Conservation (phyloP, 2,113 vertebrate species). For the Cryptoleucopteryx plumbea region DNA sequence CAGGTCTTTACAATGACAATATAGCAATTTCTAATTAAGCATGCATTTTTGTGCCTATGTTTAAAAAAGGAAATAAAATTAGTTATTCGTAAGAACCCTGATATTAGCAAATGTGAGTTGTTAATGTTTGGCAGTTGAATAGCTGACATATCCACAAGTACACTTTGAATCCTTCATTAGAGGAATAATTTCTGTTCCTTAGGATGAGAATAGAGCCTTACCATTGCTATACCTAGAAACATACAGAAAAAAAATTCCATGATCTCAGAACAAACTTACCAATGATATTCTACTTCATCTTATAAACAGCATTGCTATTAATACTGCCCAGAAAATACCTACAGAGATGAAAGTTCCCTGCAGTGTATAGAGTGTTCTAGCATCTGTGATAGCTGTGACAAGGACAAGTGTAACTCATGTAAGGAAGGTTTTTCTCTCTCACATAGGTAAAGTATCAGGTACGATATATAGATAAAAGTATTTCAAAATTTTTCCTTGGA, state of each 20-base stretch:
- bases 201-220: neutral
- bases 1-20: neutral
- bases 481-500: neutral
- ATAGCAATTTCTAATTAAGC: neutral
- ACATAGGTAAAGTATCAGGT: slow-evolving; percentile 59
- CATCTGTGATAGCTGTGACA: slow-evolving; percentile 77
- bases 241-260: neutral
- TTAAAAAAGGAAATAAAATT: neutral
- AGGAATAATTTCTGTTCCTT: neutral
- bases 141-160: neutral
- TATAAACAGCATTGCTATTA: slow-evolving; percentile 68
- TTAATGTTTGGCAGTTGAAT: neutral
- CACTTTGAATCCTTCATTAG: neutral
- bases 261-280: neutral
- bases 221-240: neutral
- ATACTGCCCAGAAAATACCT: slow-evolving; percentile 80
- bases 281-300: neutral
- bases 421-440: slow-evolving; percentile 73
- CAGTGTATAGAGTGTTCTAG: slow-evolving; percentile 68
- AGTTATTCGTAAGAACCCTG: neutral
- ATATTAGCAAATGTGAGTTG: neutral
- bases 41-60: neutral
- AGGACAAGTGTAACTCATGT: slow-evolving; percentile 79
- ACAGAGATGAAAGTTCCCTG: slow-evolving; percentile 20
- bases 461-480: neutral